phyloP scores from a whole-genome alignment of 2,888 invertebrate species.

The Chymomyza fuscimana region DNA sequence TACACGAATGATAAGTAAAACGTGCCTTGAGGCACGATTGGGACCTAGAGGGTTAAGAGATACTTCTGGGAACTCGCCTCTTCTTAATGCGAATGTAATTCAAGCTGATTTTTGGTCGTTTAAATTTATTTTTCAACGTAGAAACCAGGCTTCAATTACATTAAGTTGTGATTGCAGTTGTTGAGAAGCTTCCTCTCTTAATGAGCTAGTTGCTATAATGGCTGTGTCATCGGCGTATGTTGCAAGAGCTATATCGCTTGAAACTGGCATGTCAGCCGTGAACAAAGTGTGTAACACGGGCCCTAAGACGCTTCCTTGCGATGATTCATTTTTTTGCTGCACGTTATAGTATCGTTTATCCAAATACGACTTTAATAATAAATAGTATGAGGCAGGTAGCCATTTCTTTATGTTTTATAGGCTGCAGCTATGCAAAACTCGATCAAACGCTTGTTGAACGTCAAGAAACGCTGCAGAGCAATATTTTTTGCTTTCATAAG shows the following conservation, averaged over 20 bases:
- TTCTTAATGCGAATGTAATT: slow-evolving; percentile 11
- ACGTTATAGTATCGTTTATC: slow-evolving; percentile 9
- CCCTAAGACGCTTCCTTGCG: slow-evolving; percentile 24
- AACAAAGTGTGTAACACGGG: slow-evolving; percentile 13
- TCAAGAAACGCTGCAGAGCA: slow-evolving; percentile 17
- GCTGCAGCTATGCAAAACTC: slow-evolving; percentile 13
- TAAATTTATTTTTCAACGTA: slow-evolving; percentile 16
- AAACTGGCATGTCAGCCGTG: slow-evolving; percentile 17
- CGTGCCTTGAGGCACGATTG: too few relatives aligned
- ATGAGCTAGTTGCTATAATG: slow-evolving; percentile 7
- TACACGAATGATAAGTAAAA: too few relatives aligned
- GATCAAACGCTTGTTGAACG: slow-evolving; percentile 22
- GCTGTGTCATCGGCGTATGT: slow-evolving; percentile 21
- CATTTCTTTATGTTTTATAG: slow-evolving; percentile 16
- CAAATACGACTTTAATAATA: slow-evolving; percentile 9
- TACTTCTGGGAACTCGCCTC: background rate
- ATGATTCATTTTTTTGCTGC: slow-evolving; percentile 11
- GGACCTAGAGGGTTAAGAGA: too few relatives aligned
- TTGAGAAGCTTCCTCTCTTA: background rate
- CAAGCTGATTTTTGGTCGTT: slow-evolving; percentile 12
- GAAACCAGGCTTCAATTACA: slow-evolving; percentile 18
- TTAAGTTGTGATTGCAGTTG: slow-evolving; percentile 8
- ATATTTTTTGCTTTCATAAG: slow-evolving; percentile 15
- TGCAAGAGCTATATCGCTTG: slow-evolving; percentile 8
- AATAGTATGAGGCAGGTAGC: slow-evolving; percentile 8